Evolutionary conservation across 2,888 invertebrate genomes (phyloP).

Genomic region (Torymus texanus): DNA sequence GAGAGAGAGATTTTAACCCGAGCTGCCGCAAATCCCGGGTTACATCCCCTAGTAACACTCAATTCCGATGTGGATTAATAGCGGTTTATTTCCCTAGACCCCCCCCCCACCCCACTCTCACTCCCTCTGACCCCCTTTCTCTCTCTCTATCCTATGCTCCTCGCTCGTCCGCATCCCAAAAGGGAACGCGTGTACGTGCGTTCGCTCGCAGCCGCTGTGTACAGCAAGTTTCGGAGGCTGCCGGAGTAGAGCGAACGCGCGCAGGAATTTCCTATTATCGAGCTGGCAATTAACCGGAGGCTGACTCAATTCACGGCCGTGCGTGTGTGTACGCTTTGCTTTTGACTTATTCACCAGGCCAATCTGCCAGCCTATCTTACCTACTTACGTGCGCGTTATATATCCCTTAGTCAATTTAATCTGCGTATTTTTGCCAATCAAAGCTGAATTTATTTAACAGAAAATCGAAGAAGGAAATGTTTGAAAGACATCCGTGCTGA

Average conservation of each 20-base stretch:
- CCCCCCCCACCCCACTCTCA: neutral
- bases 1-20: conserved; percentile 70
- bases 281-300: conserved; percentile 64
- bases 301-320: conserved; percentile 34
- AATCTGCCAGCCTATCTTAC: no score
- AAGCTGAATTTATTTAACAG: no score
- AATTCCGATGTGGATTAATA: conserved; percentile 75
- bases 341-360: neutral
- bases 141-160: conserved; percentile 55
- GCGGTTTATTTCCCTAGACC: conserved; percentile 70
- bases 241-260: conserved; percentile 33
- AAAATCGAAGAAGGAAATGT: no score
- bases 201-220: neutral
- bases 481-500: no score
- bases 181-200: conserved; percentile 54
- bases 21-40: conserved; percentile 72
- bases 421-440: no score
- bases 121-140: conserved; percentile 27
- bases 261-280: conserved; percentile 66
- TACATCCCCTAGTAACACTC: conserved; percentile 74
- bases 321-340: conserved; percentile 9
- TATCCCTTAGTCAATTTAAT: no score
- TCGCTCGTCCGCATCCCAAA: conserved; percentile 60
- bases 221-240: conserved; percentile 42
- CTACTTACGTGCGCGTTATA: no score